Evolutionary conservation across 2,888 invertebrate species (phyloP), one percentile per base, ranked within the genome.

Genomic region (Plusia festucae): DNA sequence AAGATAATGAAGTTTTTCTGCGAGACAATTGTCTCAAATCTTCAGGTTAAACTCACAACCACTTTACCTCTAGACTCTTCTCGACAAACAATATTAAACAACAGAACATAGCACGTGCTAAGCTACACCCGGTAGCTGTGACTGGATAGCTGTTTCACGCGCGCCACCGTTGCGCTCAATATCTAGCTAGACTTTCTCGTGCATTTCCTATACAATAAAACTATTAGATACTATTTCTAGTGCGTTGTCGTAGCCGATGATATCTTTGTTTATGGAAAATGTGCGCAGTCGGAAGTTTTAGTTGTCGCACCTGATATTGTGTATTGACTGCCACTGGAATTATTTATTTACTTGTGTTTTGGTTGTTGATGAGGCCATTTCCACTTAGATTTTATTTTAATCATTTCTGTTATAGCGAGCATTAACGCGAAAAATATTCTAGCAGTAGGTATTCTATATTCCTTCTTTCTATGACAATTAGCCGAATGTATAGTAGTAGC

Each of bases 91-190:
- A n/a, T 40, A 40, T 40, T 40, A 13, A 40, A 4, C n/a, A n/a
- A 7, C n/a, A 40, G 6, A n/a, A 40, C n/a, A 6, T 40, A 40
- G 5, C 0, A 6, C 15, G n/a, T 1, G 5, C 40, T 30, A 60
- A 24, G 11, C 40, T 22, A 46, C 49, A 8, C 30, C 62, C 64
- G 60, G 65, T 59, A 77, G 67, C 62, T 30, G 67, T 65, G 53
- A 65, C 22, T 11, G 56, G 58, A 56, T 65, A 54, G 59, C 53
- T 80, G 78, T 80, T 67, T 78, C 70, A 80, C 59, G 22, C 18
- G 40, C 58, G 13, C 7, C 13, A 2, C 7, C 32, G 30, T 57
- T 53, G 62, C 56, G 56, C 53, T 55, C 44, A 24, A 11, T 16
- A 44, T 55, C 56, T 59, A 27, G 52, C 22, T 32, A 60, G n/a